A percentile compares a stretch with the other conserved stretches of the same genome.
These are phyloP conservation scores for Chlorodrepanis virens DNA, from an alignment of 2,113 vertebrate genomes.

Conservation along the genomic window DNA sequence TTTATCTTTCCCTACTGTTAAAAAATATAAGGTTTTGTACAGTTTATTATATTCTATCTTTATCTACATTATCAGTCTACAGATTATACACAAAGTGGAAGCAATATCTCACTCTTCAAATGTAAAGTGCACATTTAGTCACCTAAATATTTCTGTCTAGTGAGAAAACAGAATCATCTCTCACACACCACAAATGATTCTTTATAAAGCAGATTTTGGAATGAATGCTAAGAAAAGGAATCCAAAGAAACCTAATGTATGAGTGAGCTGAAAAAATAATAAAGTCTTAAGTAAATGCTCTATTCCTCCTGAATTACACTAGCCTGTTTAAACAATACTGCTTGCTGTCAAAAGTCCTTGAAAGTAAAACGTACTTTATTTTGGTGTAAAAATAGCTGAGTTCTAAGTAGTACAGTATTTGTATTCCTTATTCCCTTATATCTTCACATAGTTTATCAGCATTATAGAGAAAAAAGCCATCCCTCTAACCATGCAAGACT, in stretches of 20 bases:
- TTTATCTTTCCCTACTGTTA: background rate
- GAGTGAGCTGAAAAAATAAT: background rate
- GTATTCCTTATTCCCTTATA: background rate
- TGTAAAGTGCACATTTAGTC: slow-evolving; percentile 27
- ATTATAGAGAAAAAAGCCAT: background rate
- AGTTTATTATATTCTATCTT: background rate
- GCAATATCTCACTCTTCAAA: background rate
- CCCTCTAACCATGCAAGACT: background rate
- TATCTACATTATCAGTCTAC: slow-evolving; percentile 1
- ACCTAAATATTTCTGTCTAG: background rate
- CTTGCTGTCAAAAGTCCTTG: background rate
- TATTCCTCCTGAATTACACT: background rate
- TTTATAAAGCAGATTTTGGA: background rate
- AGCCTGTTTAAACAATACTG: background rate
- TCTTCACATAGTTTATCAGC: background rate
- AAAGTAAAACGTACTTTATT: background rate
- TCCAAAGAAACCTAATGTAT: background rate
- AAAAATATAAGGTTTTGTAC: slow-evolving; percentile 6
- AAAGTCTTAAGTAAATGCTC: background rate
- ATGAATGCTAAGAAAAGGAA: background rate
- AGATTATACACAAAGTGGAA: slow-evolving; percentile 10
- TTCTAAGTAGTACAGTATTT: background rate
- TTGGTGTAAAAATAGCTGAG: background rate
- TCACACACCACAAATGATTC: background rate
- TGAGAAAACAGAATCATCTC: background rate